Conservation (phyloP, 92 coral and sea anemone genomes). For the Desmophyllum pertusum region DNA sequence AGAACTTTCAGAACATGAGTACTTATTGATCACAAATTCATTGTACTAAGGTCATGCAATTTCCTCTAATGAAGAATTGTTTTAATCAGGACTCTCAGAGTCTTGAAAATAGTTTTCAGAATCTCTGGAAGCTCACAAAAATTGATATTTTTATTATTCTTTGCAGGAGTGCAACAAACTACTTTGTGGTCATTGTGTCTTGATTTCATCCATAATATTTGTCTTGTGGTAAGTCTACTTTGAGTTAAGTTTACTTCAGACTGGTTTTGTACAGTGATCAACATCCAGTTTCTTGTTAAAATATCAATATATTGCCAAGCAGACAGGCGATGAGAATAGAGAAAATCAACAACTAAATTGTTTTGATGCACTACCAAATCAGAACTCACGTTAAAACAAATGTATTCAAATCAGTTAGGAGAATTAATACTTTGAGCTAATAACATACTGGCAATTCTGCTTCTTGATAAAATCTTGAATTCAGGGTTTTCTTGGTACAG, state of each 20-base stretch:
- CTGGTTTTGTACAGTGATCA: neutral
- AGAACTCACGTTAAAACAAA: too few species aligned
- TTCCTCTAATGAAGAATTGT: too few species aligned
- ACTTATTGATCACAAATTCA: too few species aligned
- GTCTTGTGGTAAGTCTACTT: conserved; percentile 44
- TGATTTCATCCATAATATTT: conserved; percentile 50
- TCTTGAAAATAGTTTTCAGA: neutral
- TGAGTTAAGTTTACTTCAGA: neutral
- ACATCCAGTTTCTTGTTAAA: neutral
- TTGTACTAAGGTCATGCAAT: too few species aligned
- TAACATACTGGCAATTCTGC: too few species aligned
- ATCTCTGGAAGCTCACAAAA: neutral
- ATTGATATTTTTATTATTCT: neutral
- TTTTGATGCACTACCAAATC: neutral
- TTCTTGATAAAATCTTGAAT: neutral
- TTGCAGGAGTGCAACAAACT: conserved; percentile 24
- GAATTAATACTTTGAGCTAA: too few species aligned
- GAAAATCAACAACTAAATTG: neutral
- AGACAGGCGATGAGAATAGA: neutral
- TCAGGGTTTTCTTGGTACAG: neutral
- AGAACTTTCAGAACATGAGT: too few species aligned
- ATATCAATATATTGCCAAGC: neutral
- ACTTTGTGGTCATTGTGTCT: conserved; percentile 37
- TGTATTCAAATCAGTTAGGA: too few species aligned
- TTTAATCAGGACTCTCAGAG: too few species aligned